A percentile compares a stretch with the other conserved stretches of the same genome.
Conservation (phyloP, 1,140 invertebrate genomes). For the Drosophila fuyamai region DNA sequence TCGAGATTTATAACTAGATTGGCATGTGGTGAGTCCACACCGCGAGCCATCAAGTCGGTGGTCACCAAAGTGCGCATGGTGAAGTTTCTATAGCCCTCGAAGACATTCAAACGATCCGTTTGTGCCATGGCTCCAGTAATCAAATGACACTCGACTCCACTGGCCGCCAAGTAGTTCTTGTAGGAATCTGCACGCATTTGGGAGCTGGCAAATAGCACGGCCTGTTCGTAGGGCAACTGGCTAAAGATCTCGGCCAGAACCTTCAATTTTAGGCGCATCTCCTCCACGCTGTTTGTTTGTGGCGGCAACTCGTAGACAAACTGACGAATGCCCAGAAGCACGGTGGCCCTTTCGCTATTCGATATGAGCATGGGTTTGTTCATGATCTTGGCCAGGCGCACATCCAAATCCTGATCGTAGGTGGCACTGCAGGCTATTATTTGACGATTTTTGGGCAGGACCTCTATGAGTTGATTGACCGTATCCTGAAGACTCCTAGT, state of each 20-base stretch:
- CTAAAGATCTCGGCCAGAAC: constrained; percentile 90
- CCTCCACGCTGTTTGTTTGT: constrained; percentile 87
- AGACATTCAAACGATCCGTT: constrained; percentile 89
- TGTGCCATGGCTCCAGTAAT: constrained; percentile 93
- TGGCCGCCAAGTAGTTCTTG: constrained; percentile 88
- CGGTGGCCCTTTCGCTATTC: constrained; percentile 87
- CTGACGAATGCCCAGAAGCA: constrained; percentile 92
- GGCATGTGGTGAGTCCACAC: constrained; percentile 96
- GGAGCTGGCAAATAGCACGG: constrained; percentile 95
- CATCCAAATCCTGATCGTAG: constrained; percentile 91
- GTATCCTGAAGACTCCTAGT: constrained; percentile 90
- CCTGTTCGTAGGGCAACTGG: constrained; percentile 93
- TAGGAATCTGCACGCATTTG: constrained; percentile 91
- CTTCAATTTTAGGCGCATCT: constrained; percentile 90
- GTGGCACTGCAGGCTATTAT: constrained; percentile 97
- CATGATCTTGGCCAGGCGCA: constrained; percentile 92
- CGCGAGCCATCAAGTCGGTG: constrained; percentile 94
- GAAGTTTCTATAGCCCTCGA: constrained; percentile 91
- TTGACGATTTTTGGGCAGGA: constrained; percentile 92
- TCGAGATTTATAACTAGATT: constrained; percentile 98
- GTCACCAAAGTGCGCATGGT: constrained; percentile 94
- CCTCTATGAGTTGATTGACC: constrained; percentile 87
- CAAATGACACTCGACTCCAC: constrained; percentile 87
- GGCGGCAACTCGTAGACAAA: constrained; percentile 87
- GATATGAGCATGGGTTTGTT: constrained; percentile 90